Base-by-base conservation (phyloP, 2,888 invertebrate genomes). In the Drosophila ustulata region DNA sequence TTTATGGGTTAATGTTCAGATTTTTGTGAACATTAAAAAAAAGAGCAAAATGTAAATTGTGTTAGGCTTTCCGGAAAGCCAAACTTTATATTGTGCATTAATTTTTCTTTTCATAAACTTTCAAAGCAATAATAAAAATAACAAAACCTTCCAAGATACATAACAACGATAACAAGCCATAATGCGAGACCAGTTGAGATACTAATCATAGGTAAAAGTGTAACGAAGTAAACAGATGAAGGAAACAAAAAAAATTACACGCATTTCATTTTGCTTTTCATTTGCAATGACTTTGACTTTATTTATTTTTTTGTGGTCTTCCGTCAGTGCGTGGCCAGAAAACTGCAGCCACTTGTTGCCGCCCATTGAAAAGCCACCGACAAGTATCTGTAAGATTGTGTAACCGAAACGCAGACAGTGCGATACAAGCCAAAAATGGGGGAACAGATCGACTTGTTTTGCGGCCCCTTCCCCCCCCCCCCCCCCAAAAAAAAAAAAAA, bases 281-380 rank as follows among this genome's bases (percentile, higher is more conserved):
- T 68, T 58, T 67, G 68, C 68, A 50, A 86, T 81, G 80, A 81
- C 86, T 81, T 72, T 63, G 46, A 71, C 28, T 75, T 80, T 79
- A 68, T 59, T 57, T 56, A 18, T 59, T 39, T 9, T 41, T 52
- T 61, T 50, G 32, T 59, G 59, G 64, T 62, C 74, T 84, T 72
- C 82, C 82, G 81, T 57, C 63, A 52, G 67, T 81, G 79, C 78
- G 80, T 85, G 77, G 56, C 53, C 62, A 49, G 32, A 39, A 51
- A 49, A 64, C 32, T 69, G 56, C 59, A 52, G 70, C 57, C 26
- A 74, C 69, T 71, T 62, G 71, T 30, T 49, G 58, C 58, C 58
- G 58, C 59, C 56, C 23, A 50, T 58, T 50, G 41, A 37, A 57
- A 45, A 32, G n/a, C n/a, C 26, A 46, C 7, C 13, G 34, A 53